These are phyloP conservation scores for Zaprionus capensis DNA, from an alignment of 1,140 invertebrate species.

Conservation along the genomic window DNA sequence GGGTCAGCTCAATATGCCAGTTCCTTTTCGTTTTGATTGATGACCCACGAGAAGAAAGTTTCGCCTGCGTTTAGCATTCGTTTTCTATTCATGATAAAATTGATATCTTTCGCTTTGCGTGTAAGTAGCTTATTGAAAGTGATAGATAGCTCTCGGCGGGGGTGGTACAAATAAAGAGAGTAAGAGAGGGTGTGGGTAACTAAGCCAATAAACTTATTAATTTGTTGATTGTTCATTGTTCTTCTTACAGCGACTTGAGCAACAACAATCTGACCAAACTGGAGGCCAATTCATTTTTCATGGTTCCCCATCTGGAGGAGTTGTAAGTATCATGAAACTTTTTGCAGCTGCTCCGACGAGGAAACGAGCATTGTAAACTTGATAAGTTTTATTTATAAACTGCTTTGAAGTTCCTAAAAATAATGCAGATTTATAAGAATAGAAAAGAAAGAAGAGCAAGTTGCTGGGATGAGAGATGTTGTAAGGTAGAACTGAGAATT, in stretches of 20 bases:
- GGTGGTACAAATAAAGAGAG: not conserved
- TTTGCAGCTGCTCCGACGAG: not conserved
- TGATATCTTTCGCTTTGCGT: conserved; percentile 31
- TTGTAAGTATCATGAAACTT: conserved; percentile 83
- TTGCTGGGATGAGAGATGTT: not conserved
- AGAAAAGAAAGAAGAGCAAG: not conserved
- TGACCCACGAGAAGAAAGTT: conserved; percentile 43
- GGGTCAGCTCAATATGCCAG: conserved; percentile 26
- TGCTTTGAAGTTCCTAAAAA: conserved; percentile 5
- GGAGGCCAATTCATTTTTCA: conserved; percentile 84
- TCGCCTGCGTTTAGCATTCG: conserved; percentile 54
- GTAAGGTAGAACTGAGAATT: not conserved
- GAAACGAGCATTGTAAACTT: not conserved
- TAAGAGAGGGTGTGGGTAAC: not conserved
- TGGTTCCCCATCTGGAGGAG: conserved; percentile 85
- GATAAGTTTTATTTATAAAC: conserved; percentile 19
- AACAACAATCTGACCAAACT: conserved; percentile 85
- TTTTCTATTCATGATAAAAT: conserved; percentile 56
- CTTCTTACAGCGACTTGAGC: conserved; percentile 75
- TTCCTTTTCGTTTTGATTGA: conserved; percentile 65
- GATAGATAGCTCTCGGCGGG: conserved; percentile 52
- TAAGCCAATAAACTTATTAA: conserved; percentile 48
- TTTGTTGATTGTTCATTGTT: conserved; percentile 53
- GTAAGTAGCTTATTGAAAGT: conserved; percentile 60
- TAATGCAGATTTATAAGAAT: not conserved